Percentiles rank a stretch among this genome's conserved stretches.
Evolutionary conservation across 2,797 vertebrate genomes (phyloP).

Genomic region (Oreonectes daqikongensis): DNA sequence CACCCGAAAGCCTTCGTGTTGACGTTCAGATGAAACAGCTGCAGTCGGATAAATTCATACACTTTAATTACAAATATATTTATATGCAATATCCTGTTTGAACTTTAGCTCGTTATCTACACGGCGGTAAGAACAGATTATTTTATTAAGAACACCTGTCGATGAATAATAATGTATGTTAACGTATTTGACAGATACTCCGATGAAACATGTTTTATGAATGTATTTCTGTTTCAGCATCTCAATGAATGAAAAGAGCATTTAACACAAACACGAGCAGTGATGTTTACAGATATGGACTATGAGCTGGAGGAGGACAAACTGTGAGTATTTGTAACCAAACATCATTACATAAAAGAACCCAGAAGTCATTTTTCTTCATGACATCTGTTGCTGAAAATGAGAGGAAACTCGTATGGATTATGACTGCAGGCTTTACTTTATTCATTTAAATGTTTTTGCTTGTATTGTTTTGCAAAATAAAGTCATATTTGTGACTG

Average conservation of each 20-base stretch:
- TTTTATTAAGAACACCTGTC: neutral
- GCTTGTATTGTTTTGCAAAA: no score
- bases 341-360: no score
- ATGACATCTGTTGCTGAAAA: no score
- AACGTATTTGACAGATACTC: no score
- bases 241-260: neutral
- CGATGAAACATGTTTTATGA: neutral
- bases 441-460: no score
- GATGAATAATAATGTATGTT: neutral
- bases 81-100: neutral
- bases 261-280: neutral
- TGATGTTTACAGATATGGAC: conserved; percentile 96
- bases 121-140: neutral
- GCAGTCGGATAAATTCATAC: no score
- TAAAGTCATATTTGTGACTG: no score
- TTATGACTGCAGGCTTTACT: no score
- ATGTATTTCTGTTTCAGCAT: neutral
- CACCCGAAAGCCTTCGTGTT: neutral
- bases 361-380: no score
- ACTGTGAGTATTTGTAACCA: conserved; percentile 84
- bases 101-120: neutral
- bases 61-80: neutral
- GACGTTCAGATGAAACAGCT: neutral
- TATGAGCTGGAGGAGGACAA: conserved; percentile 98
- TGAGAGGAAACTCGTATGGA: no score